phyloP scores from a whole-genome alignment of 2,113 vertebrate species.

The Cephalophus harveyi region DNA sequence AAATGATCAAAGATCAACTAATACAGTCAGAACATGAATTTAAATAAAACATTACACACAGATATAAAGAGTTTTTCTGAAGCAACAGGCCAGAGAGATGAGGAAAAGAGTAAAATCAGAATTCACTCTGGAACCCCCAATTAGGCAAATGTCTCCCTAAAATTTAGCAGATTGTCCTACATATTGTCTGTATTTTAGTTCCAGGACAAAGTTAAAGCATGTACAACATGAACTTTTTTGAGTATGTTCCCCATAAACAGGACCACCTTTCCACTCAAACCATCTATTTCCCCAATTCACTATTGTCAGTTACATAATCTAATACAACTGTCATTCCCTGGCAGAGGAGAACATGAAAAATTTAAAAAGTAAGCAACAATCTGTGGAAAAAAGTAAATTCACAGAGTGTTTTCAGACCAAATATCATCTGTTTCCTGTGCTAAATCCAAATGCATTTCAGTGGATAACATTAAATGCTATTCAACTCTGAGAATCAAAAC shows the following conservation, averaged over 20 bases:
- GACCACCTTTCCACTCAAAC: constrained; percentile 23
- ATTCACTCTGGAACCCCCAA: background rate
- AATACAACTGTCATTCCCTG: constrained; percentile 11
- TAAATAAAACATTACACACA: background rate
- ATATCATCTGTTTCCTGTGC: constrained; percentile 59
- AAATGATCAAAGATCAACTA: background rate
- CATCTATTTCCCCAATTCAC: constrained; percentile 20
- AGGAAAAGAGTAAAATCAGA: background rate
- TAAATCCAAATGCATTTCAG: constrained; percentile 57
- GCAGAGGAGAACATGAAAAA: background rate
- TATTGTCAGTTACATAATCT: constrained; percentile 31
- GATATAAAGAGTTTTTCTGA: background rate
- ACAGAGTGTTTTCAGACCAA: constrained; percentile 67
- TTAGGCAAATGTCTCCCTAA: background rate
- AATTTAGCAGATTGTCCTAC: background rate
- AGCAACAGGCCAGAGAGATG: background rate
- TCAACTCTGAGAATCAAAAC: constrained; percentile 39
- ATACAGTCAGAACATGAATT: constrained; percentile 13
- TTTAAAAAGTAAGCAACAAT: constrained; percentile 63
- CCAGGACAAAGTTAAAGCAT: background rate
- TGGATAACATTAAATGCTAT: constrained; percentile 23
- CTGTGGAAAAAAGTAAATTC: constrained; percentile 68
- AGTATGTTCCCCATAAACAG: background rate
- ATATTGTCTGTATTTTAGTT: background rate
- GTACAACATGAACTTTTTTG: background rate